Conservation (phyloP, 1,140 invertebrate species). For the Drosophila tropicalis region DNA sequence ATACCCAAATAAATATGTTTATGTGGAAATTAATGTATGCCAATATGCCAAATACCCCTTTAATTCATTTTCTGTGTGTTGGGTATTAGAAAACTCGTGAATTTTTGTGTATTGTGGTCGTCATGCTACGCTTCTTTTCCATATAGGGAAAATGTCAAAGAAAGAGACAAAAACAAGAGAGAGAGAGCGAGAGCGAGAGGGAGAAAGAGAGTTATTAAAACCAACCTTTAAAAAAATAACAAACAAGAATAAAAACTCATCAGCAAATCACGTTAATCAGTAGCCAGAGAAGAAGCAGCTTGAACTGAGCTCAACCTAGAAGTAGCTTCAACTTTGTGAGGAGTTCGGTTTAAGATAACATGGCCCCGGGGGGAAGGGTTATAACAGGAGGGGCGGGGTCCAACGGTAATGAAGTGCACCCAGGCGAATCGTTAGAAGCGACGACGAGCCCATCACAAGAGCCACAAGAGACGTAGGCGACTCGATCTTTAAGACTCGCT, state of each 20-base stretch:
- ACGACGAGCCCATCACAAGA: neutral
- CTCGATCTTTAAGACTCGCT: constrained; percentile 4
- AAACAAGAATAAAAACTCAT: constrained; percentile 42
- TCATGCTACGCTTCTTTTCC: constrained; percentile 65
- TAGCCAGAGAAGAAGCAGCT: constrained; percentile 40
- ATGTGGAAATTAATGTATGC: no score
- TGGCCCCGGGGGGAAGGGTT: neutral
- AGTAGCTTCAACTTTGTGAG: neutral
- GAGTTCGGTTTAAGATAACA: constrained; percentile 1
- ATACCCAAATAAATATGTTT: no score
- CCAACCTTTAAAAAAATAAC: constrained; percentile 24
- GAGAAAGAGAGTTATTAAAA: constrained; percentile 21
- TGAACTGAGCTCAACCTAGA: constrained; percentile 1
- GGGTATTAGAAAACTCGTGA: constrained; percentile 39
- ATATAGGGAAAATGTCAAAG: constrained; percentile 53
- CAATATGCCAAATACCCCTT: neutral
- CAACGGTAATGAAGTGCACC: constrained; percentile 56
- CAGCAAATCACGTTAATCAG: constrained; percentile 68
- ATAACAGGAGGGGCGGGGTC: constrained; percentile 9
- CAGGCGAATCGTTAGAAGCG: constrained; percentile 27
- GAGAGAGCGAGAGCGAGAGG: constrained; percentile 4
- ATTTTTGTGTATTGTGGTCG: constrained; percentile 29
- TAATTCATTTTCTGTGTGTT: neutral
- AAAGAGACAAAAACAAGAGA: constrained; percentile 20
- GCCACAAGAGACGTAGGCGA: neutral